Evolutionary conservation across 2,888 invertebrate species (phyloP).

Genomic region (Drosophila monieri): DNA sequence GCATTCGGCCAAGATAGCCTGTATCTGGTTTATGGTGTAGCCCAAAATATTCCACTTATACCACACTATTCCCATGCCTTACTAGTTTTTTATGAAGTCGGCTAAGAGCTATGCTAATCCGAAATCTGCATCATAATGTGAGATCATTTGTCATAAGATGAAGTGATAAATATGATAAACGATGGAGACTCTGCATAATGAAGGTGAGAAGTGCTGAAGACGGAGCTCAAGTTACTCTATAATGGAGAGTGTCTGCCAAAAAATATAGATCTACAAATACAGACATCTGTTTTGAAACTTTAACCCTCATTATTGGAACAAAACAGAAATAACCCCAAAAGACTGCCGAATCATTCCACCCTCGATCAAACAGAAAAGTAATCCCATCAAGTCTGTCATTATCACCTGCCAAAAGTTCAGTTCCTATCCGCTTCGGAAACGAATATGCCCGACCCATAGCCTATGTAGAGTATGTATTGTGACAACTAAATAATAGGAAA

Average conservation of each 20-base stretch:
- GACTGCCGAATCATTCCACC: conserved; percentile 34
- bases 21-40: conserved; percentile 11
- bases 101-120: conserved; percentile 50
- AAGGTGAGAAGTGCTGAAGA: conserved; percentile 18
- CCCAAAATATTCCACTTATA: conserved; percentile 29
- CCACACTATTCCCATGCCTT: conserved; percentile 24
- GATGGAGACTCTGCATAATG: conserved; percentile 28
- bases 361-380: conserved; percentile 16
- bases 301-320: conserved; percentile 8
- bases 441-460: conserved; percentile 18
- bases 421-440: not conserved
- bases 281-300: conserved; percentile 15
- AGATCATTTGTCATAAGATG: conserved; percentile 61
- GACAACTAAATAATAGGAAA: conserved; percentile 40
- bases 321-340: conserved; percentile 8
- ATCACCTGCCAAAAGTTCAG: conserved; percentile 33
- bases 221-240: conserved; percentile 18
- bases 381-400: conserved; percentile 40
- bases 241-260: not conserved
- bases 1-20: conserved; percentile 48
- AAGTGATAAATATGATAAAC: conserved; percentile 24
- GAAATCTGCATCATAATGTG: conserved; percentile 70
- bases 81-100: conserved; percentile 17
- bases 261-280: not conserved
- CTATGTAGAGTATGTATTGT: conserved; percentile 27